These are phyloP conservation scores for Turritopsis rubra DNA, from an alignment of 30 jellyfish, hydroid and myxozoan genomes.

Conservation along the genomic window DNA sequence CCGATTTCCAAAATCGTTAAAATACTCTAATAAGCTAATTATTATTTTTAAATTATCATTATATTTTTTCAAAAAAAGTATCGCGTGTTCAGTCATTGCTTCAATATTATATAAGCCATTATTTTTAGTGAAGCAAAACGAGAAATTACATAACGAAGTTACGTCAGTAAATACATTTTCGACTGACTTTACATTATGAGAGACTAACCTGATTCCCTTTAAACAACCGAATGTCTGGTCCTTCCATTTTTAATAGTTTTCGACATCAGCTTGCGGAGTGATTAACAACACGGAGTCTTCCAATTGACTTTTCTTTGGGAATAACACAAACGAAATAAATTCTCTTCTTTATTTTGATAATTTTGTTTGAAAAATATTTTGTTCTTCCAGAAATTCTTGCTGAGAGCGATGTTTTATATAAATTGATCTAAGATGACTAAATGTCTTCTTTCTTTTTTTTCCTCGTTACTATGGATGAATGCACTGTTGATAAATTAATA, in stretches of 20 bases:
- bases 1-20: no score
- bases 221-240: not conserved
- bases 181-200: no score
- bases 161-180: no score
- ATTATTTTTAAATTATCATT: no score
- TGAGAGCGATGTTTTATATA: not conserved
- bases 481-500: not conserved
- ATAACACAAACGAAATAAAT: not conserved
- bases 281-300: not conserved
- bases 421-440: not conserved
- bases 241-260: not conserved
- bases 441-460: not conserved
- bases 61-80: no score
- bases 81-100: not conserved
- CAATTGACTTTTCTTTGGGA: not conserved
- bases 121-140: not conserved
- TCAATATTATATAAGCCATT: not conserved
- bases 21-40: no score
- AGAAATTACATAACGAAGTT: not conserved
- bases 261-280: not conserved
- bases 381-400: not conserved
- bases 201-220: not conserved
- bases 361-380: not conserved
- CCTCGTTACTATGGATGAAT: not conserved
- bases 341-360: not conserved